A percentile compares a stretch with the other conserved stretches of the same genome.
Evolutionary conservation across 2,888 invertebrate species (phyloP).

Genomic region (Gisinianus flammeolus): DNA sequence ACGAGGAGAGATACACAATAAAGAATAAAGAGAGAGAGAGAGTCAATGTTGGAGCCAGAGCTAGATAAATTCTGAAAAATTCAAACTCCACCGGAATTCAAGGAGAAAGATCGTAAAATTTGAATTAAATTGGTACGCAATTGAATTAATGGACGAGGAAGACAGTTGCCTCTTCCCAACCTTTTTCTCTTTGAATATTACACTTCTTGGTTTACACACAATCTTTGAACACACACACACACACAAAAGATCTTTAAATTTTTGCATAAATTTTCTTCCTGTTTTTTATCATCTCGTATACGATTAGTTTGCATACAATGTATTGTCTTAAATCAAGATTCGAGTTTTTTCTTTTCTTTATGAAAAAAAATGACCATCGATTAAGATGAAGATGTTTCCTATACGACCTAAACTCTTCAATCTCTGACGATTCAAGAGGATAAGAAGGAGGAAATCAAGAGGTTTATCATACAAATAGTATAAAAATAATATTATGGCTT

Average conservation of each 20-base stretch:
- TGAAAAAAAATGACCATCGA: no score
- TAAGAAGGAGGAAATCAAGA: no score
- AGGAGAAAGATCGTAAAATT: constrained; percentile 14
- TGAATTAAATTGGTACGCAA: constrained; percentile 8
- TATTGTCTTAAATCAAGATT: not conserved
- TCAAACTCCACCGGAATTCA: constrained; percentile 6
- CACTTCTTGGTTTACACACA: no score
- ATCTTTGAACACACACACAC: no score
- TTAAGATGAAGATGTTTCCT: no score
- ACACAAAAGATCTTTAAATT: not conserved
- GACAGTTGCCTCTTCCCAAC: not conserved
- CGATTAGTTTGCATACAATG: no score
- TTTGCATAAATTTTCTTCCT: not conserved
- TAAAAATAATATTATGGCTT: no score
- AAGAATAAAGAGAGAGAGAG: not conserved
- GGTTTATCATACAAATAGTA: no score
- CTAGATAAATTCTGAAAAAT: not conserved
- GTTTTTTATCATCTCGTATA: no score
- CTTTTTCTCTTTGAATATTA: not conserved
- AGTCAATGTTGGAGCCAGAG: not conserved
- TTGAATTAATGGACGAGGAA: constrained; percentile 1
- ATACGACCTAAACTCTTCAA: no score
- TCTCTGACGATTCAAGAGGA: no score
- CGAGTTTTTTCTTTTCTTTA: not conserved
- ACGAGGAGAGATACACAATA: no score